These are phyloP conservation scores for Drosophila obscura DNA, from an alignment of 1,140 invertebrate genomes.

Conservation along the genomic window DNA sequence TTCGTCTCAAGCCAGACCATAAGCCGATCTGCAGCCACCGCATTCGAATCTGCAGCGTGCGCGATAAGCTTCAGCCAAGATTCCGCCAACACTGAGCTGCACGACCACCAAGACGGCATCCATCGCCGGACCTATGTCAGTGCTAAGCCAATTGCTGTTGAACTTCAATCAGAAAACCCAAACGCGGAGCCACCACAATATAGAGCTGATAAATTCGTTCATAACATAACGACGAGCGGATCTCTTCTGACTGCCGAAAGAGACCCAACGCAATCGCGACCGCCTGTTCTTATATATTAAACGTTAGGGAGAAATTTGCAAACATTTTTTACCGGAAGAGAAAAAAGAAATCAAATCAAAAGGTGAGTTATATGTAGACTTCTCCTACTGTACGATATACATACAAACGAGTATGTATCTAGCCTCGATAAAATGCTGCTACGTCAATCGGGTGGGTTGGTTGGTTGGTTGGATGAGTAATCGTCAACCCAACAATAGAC, in stretches of 20 bases:
- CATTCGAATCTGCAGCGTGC: not conserved
- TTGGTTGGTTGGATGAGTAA: not conserved
- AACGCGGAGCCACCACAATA: conserved; percentile 69
- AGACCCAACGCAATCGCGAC: conserved; percentile 26
- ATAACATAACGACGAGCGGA: conserved; percentile 76
- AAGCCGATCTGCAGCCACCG: conserved; percentile 7
- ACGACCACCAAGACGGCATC: conserved; percentile 76
- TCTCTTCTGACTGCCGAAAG: conserved; percentile 24
- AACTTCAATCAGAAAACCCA: conserved; percentile 80
- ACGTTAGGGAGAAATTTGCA: conserved; percentile 72
- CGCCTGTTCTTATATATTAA: conserved; percentile 32
- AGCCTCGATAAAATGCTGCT: not conserved
- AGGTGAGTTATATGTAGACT: conserved; percentile 52
- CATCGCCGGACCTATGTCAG: conserved; percentile 79
- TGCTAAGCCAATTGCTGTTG: conserved; percentile 73
- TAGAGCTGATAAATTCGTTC: conserved; percentile 81
- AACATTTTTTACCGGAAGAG: conserved; percentile 82
- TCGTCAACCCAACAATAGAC: not conserved
- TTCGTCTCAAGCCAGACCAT: not conserved
- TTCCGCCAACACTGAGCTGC: conserved; percentile 69
- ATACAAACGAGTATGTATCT: not conserved
- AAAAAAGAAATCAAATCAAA: conserved; percentile 81
- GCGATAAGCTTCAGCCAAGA: conserved; percentile 60
- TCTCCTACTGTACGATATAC: too few relatives aligned
- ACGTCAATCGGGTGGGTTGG: not conserved